Base-by-base conservation (phyloP, 2,888 invertebrate genomes). In the Napeogenes inachia region DNA sequence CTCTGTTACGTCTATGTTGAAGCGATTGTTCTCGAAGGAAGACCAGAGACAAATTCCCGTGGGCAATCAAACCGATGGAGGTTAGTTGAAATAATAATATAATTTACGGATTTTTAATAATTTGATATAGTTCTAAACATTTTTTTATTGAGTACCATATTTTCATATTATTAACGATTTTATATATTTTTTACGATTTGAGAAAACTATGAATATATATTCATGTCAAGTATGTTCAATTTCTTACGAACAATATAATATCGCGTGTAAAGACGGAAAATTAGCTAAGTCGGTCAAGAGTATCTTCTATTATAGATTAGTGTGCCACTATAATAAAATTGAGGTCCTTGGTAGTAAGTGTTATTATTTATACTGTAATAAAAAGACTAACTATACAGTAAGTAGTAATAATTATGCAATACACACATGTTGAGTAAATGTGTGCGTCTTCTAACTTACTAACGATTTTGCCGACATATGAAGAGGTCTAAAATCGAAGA, bases 1-100 rank as follows among this genome's bases (percentile, higher is more conserved):
- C 73, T 96, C 96, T 0, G 95, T 96, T 45, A 94, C 96, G 0
- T 95, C 94, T 12, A 94, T 95, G 75, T 82, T 96, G 6, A 95
- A 95, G 76, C 91, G 95, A 68, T 87, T 96, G 59, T 94, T 96
- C 75, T 95, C 94, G 56, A 93, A 94, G 65, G 96, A 96, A 67
- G 95, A 95, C 54, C 85, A 84, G 61, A 91, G 90, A 45, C 75
- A 76, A 5, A 68, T 75, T 2, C 46, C 59, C 4, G 68, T 70
- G 12, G 63, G 72, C 56, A 77, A 82, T 30, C 91, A 91, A 73
- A 90, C 91, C 0, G 92, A 92, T 62, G 91, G 89, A 66, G 85
- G 89, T 84, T 75, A 79, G 70, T 78, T 12, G 35, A 57, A 45
- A 5, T 2, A 6, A 35, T 2, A 12, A 10, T 12, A 57, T 33